Conservation (phyloP, 1,140 invertebrate species). For the Trachelipus rathkii region DNA sequence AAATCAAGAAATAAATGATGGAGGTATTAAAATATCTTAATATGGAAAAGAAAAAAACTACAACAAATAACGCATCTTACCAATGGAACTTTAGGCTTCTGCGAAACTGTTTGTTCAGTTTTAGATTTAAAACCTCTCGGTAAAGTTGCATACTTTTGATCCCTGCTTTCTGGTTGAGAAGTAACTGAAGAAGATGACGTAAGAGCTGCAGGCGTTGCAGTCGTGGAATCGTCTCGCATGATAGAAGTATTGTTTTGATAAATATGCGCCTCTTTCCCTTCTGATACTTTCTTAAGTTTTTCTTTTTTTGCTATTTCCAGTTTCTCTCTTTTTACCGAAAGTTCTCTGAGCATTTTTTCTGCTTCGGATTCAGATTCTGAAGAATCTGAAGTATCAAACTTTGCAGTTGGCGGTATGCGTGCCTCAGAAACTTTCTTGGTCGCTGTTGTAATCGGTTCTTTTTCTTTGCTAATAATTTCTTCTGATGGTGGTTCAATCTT, state of each 20-base stretch:
- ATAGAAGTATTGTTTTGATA: slow-evolving; percentile 11
- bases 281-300: slow-evolving; percentile 41
- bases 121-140: slow-evolving; percentile 43
- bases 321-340: slow-evolving; percentile 41
- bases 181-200: neutral
- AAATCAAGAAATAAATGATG: no score
- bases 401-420: neutral
- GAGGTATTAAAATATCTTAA: no score
- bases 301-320: slow-evolving; percentile 41
- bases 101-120: slow-evolving; percentile 7
- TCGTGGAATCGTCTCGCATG: neutral
- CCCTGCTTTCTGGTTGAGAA: neutral
- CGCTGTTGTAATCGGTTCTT: neutral
- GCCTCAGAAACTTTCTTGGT: slow-evolving; percentile 1
- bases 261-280: slow-evolving; percentile 27
- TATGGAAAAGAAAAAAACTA: neutral
- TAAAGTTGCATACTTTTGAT: slow-evolving; percentile 41
- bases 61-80: neutral
- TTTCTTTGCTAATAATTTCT: no score
- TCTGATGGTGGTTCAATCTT: slow-evolving; percentile 12
- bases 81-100: neutral
- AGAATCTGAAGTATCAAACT: slow-evolving; percentile 38
- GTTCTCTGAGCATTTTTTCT: slow-evolving; percentile 40
- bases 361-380: slow-evolving; percentile 45
- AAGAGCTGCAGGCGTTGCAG: neutral